These are phyloP conservation scores for Gavialis gangeticus DNA, from an alignment of 2,113 vertebrate genomes.

Conservation along the genomic window DNA sequence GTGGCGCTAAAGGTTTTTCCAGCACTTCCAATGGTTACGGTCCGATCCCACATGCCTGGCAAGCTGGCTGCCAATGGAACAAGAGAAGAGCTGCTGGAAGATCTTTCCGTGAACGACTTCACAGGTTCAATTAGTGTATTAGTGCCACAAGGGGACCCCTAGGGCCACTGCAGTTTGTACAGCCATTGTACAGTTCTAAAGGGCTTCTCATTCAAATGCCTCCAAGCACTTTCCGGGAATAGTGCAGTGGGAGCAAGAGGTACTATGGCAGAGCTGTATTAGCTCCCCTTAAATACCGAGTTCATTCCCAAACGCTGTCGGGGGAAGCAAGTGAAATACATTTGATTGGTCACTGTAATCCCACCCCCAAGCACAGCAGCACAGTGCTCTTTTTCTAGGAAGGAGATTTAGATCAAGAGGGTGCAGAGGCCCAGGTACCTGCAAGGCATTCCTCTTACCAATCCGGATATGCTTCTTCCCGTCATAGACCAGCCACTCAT, in stretches of 20 bases:
- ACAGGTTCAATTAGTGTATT: background rate
- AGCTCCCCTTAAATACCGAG: background rate
- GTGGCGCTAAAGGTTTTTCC: slow-evolving; percentile 95
- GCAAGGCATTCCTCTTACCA: slow-evolving; percentile 73
- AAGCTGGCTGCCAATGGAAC: slow-evolving; percentile 84
- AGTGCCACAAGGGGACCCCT: background rate
- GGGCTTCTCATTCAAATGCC: background rate
- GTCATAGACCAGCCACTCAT: slow-evolving; percentile 94
- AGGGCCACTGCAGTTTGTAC: fast-evolving
- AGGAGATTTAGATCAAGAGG: background rate
- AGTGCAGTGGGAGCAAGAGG: background rate
- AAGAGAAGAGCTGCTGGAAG: background rate
- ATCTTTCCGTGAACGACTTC: background rate
- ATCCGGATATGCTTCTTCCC: slow-evolving; percentile 88
- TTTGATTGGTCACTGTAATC: background rate
- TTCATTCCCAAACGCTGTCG: background rate
- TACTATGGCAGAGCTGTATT: background rate
- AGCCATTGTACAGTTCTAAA: background rate
- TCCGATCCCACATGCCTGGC: slow-evolving; percentile 96
- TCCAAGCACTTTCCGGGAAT: background rate
- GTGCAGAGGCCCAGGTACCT: background rate
- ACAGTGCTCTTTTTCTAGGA: background rate
- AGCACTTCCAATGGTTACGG: slow-evolving; percentile 88
- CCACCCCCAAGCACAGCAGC: background rate
- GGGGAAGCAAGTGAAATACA: background rate